Conservation (phyloP, 2,888 invertebrate genomes). For the Dynastes maya region DNA sequence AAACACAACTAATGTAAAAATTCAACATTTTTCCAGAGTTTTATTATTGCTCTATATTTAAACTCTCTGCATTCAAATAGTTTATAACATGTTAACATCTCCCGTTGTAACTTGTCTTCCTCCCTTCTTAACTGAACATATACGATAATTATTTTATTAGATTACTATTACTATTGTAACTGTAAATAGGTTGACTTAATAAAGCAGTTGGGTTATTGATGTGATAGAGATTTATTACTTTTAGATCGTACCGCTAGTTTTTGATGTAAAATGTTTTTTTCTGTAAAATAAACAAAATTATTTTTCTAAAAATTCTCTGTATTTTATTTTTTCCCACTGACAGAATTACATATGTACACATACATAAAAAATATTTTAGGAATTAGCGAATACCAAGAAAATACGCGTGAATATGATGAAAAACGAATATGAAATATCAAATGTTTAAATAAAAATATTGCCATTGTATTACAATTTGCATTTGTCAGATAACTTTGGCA, state of each 20-base stretch:
- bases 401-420: too few species aligned
- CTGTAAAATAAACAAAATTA: conserved; percentile 52
- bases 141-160: conserved; percentile 43
- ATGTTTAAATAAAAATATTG: too few species aligned
- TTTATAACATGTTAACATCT: conserved; percentile 42
- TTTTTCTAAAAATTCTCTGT: conserved; percentile 46
- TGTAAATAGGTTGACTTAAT: conserved; percentile 50
- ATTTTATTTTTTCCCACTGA: not conserved
- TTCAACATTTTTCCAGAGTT: conserved; percentile 11
- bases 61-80: conserved; percentile 34
- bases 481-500: too few species aligned
- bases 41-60: conserved; percentile 31
- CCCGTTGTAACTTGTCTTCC: conserved; percentile 23
- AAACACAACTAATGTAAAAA: conserved; percentile 32
- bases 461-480: too few species aligned
- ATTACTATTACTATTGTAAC: conserved; percentile 41
- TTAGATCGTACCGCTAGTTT: conserved; percentile 40
- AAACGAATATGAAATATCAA: too few species aligned
- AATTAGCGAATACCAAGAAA: too few species aligned
- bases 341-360: too few species aligned
- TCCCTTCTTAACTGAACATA: conserved; percentile 24
- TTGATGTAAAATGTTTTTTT: conserved; percentile 47
- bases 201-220: conserved; percentile 49
- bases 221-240: conserved; percentile 49
- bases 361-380: too few species aligned